Base-by-base conservation (phyloP, 2,113 vertebrate genomes). In the Vidua macroura region DNA sequence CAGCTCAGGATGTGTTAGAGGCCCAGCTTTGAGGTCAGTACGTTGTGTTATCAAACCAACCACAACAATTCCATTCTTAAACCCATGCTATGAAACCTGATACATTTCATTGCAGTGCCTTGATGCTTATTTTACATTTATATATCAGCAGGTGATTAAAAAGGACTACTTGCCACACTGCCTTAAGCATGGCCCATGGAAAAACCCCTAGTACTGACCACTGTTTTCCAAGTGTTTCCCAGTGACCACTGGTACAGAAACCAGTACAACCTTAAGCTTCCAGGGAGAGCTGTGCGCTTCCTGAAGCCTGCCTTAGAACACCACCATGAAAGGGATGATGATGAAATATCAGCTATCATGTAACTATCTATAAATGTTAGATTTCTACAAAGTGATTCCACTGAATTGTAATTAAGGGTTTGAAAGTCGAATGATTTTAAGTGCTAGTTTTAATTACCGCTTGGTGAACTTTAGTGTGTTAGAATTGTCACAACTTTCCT, bases 401-500 rank as follows among this genome's bases (percentile, higher is more conserved):
- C 96, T 66, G 88, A 97, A 97, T 97, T 94, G 91, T 98, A 98
- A 98, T 98, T 98, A 98, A 97, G 94, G 97, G 98, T 97, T 98
- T 98, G 97, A 98, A 98, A 98, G 97, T 98, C 97, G 98, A 98
- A 98, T 97, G 96, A 98, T 98, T 98, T 96, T 98, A 97, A 98
- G 96, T 98, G 98, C 95, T 98, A 97, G 98, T 98, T 98, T 98
- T 98, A 98, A 98, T 98, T 98, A 98, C 98, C 49, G 96, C 96
- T 98, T 96, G 98, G 98, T 98, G 98, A 98, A 98, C 97, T 98
- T 98, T 95, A 97, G 97, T 96, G 97, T 94, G 97, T 98, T 97
- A 93, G 96, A 96, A 98, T 97, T 98, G 98, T 98, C 98, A 98
- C 98, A 98, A 98, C 98, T 98, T 98, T 98, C 98, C 98, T 97